Evolutionary conservation across 1,140 invertebrate genomes (phyloP), one percentile per base, ranked within the genome.

Genomic region (Luehdorfia chinensis): DNA sequence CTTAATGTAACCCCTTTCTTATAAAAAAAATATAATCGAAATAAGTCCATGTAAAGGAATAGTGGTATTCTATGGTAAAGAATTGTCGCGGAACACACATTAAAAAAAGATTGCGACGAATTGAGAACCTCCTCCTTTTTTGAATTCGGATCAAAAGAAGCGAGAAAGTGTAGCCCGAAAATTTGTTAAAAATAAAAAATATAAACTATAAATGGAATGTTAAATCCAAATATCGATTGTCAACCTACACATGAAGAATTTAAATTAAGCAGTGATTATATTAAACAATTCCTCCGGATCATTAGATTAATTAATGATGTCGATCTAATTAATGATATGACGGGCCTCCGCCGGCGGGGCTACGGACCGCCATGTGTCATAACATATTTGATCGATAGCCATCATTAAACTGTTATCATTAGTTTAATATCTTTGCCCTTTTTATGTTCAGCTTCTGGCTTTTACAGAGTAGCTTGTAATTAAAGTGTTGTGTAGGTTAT

Each of bases 321-420:
- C 16, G 47, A 59, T 55, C 50, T 63, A 63, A 63, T 63, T 55
- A 63, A 63, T 64, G 56, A 56, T 57, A 44, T 23, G 28, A 8
- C 25, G 33, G 15, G 41, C 32, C 32, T 34, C 39, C 39, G n/a
- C 18, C 18, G 34, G 11, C 13, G 31, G 19, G 19, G 31, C 31
- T 16, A 28, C 23, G 47, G 56, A 50, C 60, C 52, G 55, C 59
- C 59, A 34, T 34, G 32, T 50, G 55, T 64, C 56, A 59, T 50
- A 64, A 64, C 60, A 64, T 30, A 56, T 14, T 53, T 64, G 60
- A 64, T 64, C 32, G 60, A 64, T 59, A 46, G 53, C 9, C 21
- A 33, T 50, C 48, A 54, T 56, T 50, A 49, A 52, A 50, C 23
- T 33, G 34, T 43, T 49, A 56, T 56, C 31, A 34, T 25, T 44